Evolutionary conservation across 2,113 vertebrate species (phyloP).

Genomic region (Candoia aspera): DNA sequence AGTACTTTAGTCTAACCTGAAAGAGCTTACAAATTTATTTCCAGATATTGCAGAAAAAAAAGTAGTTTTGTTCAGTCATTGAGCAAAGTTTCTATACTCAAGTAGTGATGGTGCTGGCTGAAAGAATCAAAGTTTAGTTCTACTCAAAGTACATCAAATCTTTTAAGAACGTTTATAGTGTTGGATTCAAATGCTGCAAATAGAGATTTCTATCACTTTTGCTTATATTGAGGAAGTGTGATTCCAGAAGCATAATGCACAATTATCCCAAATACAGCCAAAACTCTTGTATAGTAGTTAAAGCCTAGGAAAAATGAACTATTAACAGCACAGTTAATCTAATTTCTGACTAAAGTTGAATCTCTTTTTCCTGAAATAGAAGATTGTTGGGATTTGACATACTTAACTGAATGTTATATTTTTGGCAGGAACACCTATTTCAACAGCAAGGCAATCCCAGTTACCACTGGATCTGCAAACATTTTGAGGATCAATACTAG

Average conservation of each 20-base stretch:
- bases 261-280: neutral
- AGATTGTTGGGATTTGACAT: neutral
- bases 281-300: neutral
- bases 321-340: neutral
- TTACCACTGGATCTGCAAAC: conserved; percentile 39
- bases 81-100: neutral
- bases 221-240: neutral
- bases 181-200: neutral
- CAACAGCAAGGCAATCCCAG: conserved; percentile 32
- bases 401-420: conserved; percentile 10
- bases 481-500: conserved; percentile 75
- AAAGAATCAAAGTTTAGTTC: neutral
- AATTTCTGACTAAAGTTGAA: neutral
- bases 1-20: neutral
- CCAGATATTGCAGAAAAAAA: neutral
- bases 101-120: neutral
- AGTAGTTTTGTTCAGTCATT: neutral
- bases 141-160: neutral
- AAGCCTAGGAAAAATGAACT: neutral
- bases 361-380: neutral
- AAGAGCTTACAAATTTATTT: neutral
- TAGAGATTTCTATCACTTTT: neutral
- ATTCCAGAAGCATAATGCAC: neutral
- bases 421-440: conserved; percentile 65
- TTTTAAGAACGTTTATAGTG: neutral